Conservation (phyloP, 2,888 invertebrate species). For the Automeris io region DNA sequence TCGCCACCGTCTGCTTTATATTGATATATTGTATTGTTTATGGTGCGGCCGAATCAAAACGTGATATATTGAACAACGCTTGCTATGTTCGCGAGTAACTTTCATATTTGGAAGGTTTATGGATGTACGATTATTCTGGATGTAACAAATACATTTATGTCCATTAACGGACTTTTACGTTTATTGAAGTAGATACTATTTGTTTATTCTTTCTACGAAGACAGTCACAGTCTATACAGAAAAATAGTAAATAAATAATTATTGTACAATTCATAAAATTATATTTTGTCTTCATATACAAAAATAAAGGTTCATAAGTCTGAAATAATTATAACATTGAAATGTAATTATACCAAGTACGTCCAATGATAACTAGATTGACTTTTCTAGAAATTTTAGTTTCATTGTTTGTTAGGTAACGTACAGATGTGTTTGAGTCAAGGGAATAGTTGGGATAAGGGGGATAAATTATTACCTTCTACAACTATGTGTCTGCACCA, state of each 20-base stretch:
- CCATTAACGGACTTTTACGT: too few relatives aligned
- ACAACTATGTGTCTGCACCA: constrained; percentile 69
- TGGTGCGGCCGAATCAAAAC: constrained; percentile 76
- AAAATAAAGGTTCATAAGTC: too few relatives aligned
- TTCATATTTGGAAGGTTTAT: constrained; percentile 71
- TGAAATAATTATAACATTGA: too few relatives aligned
- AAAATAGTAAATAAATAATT: too few relatives aligned
- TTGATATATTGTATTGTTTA: constrained; percentile 78
- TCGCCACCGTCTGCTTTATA: constrained; percentile 76
- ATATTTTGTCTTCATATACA: too few relatives aligned
- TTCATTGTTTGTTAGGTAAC: constrained; percentile 38
- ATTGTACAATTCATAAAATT: too few relatives aligned
- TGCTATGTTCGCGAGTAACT: constrained; percentile 69
- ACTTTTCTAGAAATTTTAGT: constrained; percentile 31
- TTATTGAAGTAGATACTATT: too few relatives aligned
- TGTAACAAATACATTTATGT: too few relatives aligned
- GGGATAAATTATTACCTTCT: constrained; percentile 73
- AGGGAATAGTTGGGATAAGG: constrained; percentile 73
- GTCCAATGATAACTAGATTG: constrained; percentile 12
- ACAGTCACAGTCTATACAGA: too few relatives aligned
- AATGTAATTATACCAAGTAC: background rate
- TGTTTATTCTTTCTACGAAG: too few relatives aligned
- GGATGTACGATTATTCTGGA: constrained; percentile 16
- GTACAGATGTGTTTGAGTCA: constrained; percentile 55
- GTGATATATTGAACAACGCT: constrained; percentile 71